Conservation (phyloP, 1,140 invertebrate genomes). For the Drosophila rhopaloa region DNA sequence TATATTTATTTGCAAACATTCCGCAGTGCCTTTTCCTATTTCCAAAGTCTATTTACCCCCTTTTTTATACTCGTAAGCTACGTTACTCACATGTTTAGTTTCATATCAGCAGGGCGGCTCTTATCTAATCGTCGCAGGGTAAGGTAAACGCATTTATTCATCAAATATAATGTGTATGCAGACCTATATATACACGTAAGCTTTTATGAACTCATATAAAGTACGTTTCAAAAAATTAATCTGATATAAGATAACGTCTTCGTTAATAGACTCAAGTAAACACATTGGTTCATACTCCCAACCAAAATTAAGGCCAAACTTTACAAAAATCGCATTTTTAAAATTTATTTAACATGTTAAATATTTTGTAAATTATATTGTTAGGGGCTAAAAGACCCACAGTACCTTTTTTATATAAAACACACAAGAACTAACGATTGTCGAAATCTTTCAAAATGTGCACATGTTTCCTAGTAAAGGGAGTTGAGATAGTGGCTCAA, state of each 20-base stretch:
- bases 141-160: slow-evolving; percentile 41
- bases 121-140: slow-evolving; percentile 38
- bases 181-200: slow-evolving; percentile 21
- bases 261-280: background rate
- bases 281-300: background rate
- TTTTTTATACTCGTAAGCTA: slow-evolving; percentile 1
- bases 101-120: slow-evolving; percentile 13
- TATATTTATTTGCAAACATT: slow-evolving; percentile 19
- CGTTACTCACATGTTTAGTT: slow-evolving; percentile 34
- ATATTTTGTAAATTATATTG: too few species aligned
- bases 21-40: slow-evolving; percentile 7
- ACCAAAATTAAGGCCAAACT: too few species aligned
- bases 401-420: slow-evolving; percentile 3
- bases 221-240: slow-evolving; percentile 10
- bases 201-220: slow-evolving; percentile 20
- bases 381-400: background rate
- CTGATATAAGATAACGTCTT: background rate
- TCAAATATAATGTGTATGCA: slow-evolving; percentile 31
- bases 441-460: slow-evolving; percentile 26
- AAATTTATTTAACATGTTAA: too few species aligned
- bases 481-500: slow-evolving; percentile 14
- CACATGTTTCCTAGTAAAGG: slow-evolving; percentile 30
- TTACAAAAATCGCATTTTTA: background rate
- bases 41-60: background rate
- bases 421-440: background rate